Conservation (phyloP, 2,113 vertebrate species). For the Protobothrops flavoviridis region DNA sequence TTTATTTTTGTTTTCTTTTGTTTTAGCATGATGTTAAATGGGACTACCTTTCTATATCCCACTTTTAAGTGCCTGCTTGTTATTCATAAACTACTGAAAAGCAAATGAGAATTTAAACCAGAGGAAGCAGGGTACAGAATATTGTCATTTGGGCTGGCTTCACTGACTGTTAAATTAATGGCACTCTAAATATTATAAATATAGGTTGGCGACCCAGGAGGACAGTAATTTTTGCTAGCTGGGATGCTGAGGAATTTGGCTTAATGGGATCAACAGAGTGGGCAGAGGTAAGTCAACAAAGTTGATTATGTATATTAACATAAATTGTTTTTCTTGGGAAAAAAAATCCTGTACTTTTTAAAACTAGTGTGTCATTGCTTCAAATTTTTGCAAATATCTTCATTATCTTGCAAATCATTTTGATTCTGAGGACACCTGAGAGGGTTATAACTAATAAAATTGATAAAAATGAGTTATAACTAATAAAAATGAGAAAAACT, state of each 20-base stretch:
- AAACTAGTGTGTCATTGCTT: background rate
- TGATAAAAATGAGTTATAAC: background rate
- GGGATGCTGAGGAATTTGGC: slow-evolving; percentile 98
- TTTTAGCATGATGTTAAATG: background rate
- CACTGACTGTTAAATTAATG: background rate
- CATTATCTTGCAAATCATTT: background rate
- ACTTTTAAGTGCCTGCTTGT: background rate
- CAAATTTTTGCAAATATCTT: background rate
- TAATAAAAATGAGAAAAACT: background rate
- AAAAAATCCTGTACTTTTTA: background rate
- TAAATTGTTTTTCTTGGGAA: background rate
- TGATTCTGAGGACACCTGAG: background rate
- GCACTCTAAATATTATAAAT: slow-evolving; percentile 12
- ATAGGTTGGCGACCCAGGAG: slow-evolving; percentile 91
- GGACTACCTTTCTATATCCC: background rate
- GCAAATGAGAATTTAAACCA: background rate
- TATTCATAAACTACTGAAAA: background rate
- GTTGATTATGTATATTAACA: background rate
- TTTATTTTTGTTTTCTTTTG: background rate
- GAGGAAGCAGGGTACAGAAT: too few species aligned
- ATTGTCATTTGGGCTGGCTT: background rate
- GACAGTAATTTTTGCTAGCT: slow-evolving; percentile 93
- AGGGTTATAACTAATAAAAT: background rate
- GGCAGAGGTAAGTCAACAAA: slow-evolving; percentile 84
- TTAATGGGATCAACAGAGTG: slow-evolving; percentile 94